Conservation (phyloP, 2,113 vertebrate genomes). For the Microtus ochrogaster region DNA sequence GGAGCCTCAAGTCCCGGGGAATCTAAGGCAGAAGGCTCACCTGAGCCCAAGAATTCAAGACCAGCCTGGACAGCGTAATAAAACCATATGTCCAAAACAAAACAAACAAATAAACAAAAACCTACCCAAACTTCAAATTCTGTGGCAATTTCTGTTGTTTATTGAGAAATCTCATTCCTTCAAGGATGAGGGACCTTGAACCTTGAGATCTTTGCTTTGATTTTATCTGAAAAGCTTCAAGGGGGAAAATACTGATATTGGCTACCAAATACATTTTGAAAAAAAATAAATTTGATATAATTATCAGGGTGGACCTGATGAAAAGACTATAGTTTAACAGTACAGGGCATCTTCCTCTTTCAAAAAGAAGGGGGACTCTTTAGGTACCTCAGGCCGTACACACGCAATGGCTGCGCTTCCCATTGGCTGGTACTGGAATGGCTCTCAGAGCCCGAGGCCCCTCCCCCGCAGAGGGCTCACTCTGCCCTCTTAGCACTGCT, state of each 20-base stretch:
- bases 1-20: neutral
- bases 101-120: neutral
- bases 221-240: slow-evolving; percentile 60
- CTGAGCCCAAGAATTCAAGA: neutral
- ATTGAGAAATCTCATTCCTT: neutral
- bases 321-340: slow-evolving; percentile 49
- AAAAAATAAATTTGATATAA: neutral
- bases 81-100: neutral
- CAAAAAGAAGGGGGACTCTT: neutral
- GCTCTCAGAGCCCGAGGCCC: neutral
- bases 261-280: neutral
- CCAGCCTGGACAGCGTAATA: neutral
- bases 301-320: neutral
- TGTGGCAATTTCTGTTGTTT: neutral
- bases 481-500: neutral
- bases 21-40: neutral
- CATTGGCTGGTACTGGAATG: slow-evolving; percentile 27
- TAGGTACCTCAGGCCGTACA: neutral
- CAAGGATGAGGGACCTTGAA: neutral
- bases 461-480: neutral
- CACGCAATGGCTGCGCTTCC: neutral
- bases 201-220: slow-evolving; percentile 22
- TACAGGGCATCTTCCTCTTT: slow-evolving; percentile 28
- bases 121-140: neutral
- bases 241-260: slow-evolving; percentile 24